These are phyloP conservation scores for Cryptocephalus primarius DNA, from an alignment of 2,888 invertebrate species.

Conservation along the genomic window DNA sequence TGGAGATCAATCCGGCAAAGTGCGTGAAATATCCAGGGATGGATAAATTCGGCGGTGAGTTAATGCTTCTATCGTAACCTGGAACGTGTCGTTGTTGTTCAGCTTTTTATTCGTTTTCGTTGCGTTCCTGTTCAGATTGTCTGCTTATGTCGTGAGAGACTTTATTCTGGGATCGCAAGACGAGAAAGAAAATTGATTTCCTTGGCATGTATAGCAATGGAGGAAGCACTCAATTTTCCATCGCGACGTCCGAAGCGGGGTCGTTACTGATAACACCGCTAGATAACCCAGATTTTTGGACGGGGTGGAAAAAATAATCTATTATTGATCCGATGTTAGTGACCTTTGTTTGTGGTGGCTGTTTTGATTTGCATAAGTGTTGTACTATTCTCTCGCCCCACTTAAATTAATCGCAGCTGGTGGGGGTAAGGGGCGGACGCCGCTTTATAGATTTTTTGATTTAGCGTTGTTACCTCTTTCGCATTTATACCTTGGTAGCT, in stretches of 20 bases:
- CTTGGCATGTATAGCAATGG: too few species aligned
- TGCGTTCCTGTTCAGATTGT: neutral
- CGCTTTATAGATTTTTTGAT: neutral
- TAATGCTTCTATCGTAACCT: neutral
- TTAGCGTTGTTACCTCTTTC: neutral
- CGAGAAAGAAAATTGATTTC: too few species aligned
- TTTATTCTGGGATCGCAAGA: too few species aligned
- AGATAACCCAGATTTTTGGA: too few species aligned
- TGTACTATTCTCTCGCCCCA: neutral
- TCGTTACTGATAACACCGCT: too few species aligned
- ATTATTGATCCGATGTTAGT: too few species aligned
- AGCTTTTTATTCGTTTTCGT: slow-evolving; percentile 3
- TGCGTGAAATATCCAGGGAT: slow-evolving; percentile 76
- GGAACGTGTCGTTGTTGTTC: slow-evolving; percentile 3
- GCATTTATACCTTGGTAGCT: neutral
- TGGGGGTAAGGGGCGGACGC: too few species aligned
- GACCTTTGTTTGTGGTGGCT: neutral
- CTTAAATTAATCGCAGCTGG: neutral
- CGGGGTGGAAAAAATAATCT: too few species aligned
- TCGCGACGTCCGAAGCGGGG: too few species aligned
- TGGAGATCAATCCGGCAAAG: slow-evolving; percentile 87
- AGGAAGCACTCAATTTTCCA: too few species aligned
- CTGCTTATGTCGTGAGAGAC: neutral
- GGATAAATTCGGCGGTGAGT: slow-evolving; percentile 37
- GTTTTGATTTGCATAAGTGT: slow-evolving; percentile 1